Evolutionary conservation across 1,140 invertebrate species (phyloP).

Genomic region (Cotesia glomerata): DNA sequence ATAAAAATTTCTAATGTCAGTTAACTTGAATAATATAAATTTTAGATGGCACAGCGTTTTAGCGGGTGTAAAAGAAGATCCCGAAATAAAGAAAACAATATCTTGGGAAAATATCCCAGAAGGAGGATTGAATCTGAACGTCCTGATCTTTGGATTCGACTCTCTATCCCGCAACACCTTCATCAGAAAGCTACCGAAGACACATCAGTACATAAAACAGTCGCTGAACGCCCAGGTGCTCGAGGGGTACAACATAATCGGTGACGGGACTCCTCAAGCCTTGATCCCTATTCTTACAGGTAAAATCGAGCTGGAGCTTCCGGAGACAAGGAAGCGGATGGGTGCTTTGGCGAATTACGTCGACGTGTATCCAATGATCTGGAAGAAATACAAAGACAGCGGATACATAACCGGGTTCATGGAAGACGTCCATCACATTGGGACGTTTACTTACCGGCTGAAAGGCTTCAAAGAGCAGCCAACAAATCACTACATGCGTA

Average conservation of each 20-base stretch:
- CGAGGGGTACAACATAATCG: slow-evolving; percentile 89
- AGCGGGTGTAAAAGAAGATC: slow-evolving; percentile 65
- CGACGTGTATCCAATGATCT: slow-evolving; percentile 82
- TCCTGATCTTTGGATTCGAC: slow-evolving; percentile 91
- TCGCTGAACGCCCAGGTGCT: slow-evolving; percentile 74
- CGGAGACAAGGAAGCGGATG: slow-evolving; percentile 81
- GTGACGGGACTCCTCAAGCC: slow-evolving; percentile 93
- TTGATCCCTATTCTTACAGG: slow-evolving; percentile 90
- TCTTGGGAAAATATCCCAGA: slow-evolving; percentile 64
- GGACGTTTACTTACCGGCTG: slow-evolving; percentile 90
- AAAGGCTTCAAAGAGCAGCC: slow-evolving; percentile 85
- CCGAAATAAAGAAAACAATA: slow-evolving; percentile 53
- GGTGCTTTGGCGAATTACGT: slow-evolving; percentile 72
- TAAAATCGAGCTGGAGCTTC: slow-evolving; percentile 86
- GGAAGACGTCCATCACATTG: slow-evolving; percentile 84
- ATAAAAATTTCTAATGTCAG: too few species aligned
- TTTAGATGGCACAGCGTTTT: slow-evolving; percentile 68
- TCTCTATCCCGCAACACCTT: slow-evolving; percentile 88
- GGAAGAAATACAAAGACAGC: slow-evolving; percentile 74
- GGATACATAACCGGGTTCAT: slow-evolving; percentile 81
- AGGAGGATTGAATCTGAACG: slow-evolving; percentile 70
- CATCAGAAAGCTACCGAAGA: slow-evolving; percentile 83
- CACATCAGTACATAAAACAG: slow-evolving; percentile 77
- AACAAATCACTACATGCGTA: slow-evolving; percentile 89
- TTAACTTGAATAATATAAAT: slow-evolving; percentile 36